These are phyloP conservation scores for Meriones unguiculatus DNA, from an alignment of 2,113 vertebrate species.

Conservation along the genomic window DNA sequence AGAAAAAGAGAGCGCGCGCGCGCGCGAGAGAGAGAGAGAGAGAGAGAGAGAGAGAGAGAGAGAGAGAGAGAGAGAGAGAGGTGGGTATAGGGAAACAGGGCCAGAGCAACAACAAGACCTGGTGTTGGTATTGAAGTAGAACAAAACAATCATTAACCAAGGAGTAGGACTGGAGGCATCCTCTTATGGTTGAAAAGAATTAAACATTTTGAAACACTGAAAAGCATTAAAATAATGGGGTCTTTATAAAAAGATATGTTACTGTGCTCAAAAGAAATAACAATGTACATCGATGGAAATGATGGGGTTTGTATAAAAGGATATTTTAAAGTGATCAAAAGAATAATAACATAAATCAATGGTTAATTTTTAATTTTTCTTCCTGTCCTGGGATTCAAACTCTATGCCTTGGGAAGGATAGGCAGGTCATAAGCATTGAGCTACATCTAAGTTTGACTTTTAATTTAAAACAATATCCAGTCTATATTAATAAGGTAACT, in stretches of 20 bases:
- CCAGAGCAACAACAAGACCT: not conserved
- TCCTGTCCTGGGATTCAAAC: not conserved
- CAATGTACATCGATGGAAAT: not conserved
- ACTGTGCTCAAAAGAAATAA: slow-evolving; percentile 7
- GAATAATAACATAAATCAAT: no score
- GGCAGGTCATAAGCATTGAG: not conserved
- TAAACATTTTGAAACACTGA: not conserved
- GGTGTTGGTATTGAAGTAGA: fast-evolving
- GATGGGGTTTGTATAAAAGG: not conserved
- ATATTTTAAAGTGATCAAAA: not conserved
- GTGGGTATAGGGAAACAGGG: not conserved
- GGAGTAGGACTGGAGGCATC: fast-evolving
- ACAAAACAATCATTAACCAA: not conserved
- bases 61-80: not conserved
- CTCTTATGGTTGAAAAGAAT: not conserved
- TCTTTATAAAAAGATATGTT: not conserved
- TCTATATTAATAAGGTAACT: not conserved
- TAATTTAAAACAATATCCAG: not conserved
- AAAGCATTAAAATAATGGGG: not conserved
- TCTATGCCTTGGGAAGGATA: not conserved
- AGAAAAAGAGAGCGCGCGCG: no score
- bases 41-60: not conserved
- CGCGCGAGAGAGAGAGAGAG: no score
- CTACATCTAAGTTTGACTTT: not conserved
- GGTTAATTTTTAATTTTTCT: no score